Evolutionary conservation across 2,797 vertebrate species (phyloP), one percentile per base, ranked within the genome.

Genomic region (Taeniopygia guttata): DNA sequence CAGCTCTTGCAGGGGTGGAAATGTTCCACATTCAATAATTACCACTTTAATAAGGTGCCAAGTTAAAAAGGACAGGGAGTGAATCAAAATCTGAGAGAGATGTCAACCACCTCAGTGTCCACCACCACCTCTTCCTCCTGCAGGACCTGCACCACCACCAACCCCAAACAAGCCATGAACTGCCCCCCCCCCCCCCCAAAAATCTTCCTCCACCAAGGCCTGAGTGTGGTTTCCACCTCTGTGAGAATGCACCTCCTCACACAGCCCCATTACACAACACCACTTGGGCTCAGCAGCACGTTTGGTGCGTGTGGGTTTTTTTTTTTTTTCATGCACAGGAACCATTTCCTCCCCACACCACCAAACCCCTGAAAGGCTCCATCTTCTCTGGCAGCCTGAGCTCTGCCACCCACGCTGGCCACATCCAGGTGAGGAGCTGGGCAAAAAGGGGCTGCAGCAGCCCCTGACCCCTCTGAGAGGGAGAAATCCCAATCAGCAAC

Each of bases 331-430:
- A 16, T 7, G 43, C 69, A 72, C 73, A 92, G 94, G 76, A 95
- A 89, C 84, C 84, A 81, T 91, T 96, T 95, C 91, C 87, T 95
- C 79, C 76, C 62, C 7, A 0, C 42, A 68, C 27, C 81, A 79
- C 46, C 76, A 68, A 89, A n/a, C 13, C 45, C 66, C 74, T 2
- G 4, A 58, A 11, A 78, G 63, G 43, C 81, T 96, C 84, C 95
- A 90, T 94, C 84, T 87, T 62, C 83, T 68, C 49, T 46, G 27
- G 54, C 82, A 74, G 79, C 58, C 1, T 1, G 3, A 93, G 42
- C 30, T 88, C 60, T 56, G 42, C 40, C 12, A 0, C 82, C 78
- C 92, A 84, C 5, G 0, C 38, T 0, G 1, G 43, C 6, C 15
- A 10, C 52, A 2, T 23, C 69, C 79, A 69, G 63, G 63, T 5